Evolutionary conservation across 2,797 vertebrate species (phyloP), one percentile per base, ranked within the genome.

Genomic region (Eulemur albifrons): DNA sequence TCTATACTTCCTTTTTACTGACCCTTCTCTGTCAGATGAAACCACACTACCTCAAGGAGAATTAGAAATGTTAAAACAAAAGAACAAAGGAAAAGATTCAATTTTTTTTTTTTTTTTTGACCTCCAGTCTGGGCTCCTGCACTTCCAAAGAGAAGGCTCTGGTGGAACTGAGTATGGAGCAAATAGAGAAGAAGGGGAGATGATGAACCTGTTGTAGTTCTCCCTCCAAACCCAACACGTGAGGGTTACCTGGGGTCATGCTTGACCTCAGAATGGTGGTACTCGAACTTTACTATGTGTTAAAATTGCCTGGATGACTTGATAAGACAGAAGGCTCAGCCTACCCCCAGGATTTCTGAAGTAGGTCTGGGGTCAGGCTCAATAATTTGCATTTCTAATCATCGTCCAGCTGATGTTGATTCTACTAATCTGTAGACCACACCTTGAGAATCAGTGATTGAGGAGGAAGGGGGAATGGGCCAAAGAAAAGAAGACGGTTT

Each of bases 51-150:
- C n/a, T 91, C 32, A 35, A 83, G 35, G 45, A 95, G 32, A 76
- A 70, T 86, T 84, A 38, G 5, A 32, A 83, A 21, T 63, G 7
- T 48, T 70, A n/a, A 88, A 83, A 40, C 23, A 81, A 88, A 90
- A 86, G 9, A 93, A 81, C 11, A 81, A 97, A 96, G 61, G 77
- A 27, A 82, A 89, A 65, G 38, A 10, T 5, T 67, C 23, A 35
- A 0, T 43, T 21, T n/a, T n/a, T 12, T 1, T 32, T 70, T 43
- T 20, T 0, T 45, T n/a, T n/a, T 21, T 20, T 1, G 3, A 87
- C 30, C 35, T 90, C 32, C 38, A 67, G 20, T 67, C 48, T 57
- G 2, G 30, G 43, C 11, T 61, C 32, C 27, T 80, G 45, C 67
- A 20, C 20, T 43, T 84, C 35, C 25, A 38, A 5, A 85, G 20